Percentiles rank a stretch among this genome's conserved stretches.
These are phyloP conservation scores for Palaemon carinicauda DNA, from an alignment of 1,140 invertebrate species.

Conservation along the genomic window DNA sequence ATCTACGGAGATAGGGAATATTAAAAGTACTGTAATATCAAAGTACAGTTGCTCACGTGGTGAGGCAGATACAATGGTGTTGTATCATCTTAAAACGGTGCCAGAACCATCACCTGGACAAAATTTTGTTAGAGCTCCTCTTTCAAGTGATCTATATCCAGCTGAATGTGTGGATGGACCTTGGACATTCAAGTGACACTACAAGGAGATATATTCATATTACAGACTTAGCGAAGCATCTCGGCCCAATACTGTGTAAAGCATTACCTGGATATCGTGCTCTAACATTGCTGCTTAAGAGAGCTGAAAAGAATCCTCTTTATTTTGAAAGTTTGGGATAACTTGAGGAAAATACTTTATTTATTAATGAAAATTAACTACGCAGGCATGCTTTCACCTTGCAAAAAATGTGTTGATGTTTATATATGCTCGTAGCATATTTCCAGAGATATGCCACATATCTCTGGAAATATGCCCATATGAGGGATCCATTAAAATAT, in stretches of 20 bases:
- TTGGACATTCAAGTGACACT: neutral
- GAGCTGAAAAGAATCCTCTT: too few species aligned
- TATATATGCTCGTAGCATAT: too few species aligned
- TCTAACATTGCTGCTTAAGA: too few species aligned
- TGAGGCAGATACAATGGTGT: neutral
- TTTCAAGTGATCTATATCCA: neutral
- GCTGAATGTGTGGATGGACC: slow-evolving; percentile 10
- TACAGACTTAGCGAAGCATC: neutral
- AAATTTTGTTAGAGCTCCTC: neutral
- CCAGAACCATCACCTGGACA: neutral
- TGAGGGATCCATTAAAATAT: too few species aligned
- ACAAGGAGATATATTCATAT: neutral
- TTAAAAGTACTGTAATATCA: neutral
- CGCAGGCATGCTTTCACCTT: too few species aligned
- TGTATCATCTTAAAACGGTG: neutral
- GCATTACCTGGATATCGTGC: neutral
- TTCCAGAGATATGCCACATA: too few species aligned
- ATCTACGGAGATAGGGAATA: slow-evolving; percentile 1
- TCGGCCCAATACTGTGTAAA: neutral
- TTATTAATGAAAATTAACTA: too few species aligned
- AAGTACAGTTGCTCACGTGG: neutral
- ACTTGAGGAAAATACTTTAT: too few species aligned
- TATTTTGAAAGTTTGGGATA: too few species aligned
- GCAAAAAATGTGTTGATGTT: too few species aligned
- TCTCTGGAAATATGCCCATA: too few species aligned